Evolutionary conservation across 2,888 invertebrate species (phyloP), one percentile per base, ranked within the genome.

Genomic region (Graphium colonna): DNA sequence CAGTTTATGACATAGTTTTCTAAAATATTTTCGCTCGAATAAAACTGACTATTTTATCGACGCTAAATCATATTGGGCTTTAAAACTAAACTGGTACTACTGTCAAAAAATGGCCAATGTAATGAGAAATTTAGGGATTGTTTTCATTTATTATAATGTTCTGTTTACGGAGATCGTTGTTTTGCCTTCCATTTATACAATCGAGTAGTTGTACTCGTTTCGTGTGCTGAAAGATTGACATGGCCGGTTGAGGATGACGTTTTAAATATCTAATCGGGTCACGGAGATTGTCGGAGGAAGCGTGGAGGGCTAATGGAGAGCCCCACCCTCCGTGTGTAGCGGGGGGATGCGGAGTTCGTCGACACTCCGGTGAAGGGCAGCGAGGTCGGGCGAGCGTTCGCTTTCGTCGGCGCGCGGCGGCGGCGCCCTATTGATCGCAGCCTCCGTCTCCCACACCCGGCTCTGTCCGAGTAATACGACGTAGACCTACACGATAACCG

Each of bases 311-410:
- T 77, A 70, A 61, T 59, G 60, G 57, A 67, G n/a, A n/a, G n/a
- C n/a, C n/a, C n/a, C n/a, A n/a, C n/a, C 64, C 68, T 67, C 61
- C 61, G 52, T 67, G 61, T 53, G 67, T 54, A 61, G 57, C 65
- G 63, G 62, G 70, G 45, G 56, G 47, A 39, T 68, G 64, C 68
- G 71, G 75, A 77, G 87, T 86, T 87, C 87, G 83, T 78, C 80
- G 87, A 86, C 87, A 79, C 78, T 72, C 69, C 74, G 75, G 79
- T 83, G 88, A 86, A 86, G 87, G 86, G 83, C 86, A 86, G 82
- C 76, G 81, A 78, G 84, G 82, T 82, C 81, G 52, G 47, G 36
- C 15, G 72, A 71, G 79, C 84, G 83, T 83, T 83, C 84, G 82
- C 83, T 86, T 86, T 85, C 84, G 78, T 70, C 80, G 79, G 75